A percentile compares a stretch with the other conserved stretches of the same genome.
Evolutionary conservation across 1,140 invertebrate genomes (phyloP).

Genomic region (Euura lappo): DNA sequence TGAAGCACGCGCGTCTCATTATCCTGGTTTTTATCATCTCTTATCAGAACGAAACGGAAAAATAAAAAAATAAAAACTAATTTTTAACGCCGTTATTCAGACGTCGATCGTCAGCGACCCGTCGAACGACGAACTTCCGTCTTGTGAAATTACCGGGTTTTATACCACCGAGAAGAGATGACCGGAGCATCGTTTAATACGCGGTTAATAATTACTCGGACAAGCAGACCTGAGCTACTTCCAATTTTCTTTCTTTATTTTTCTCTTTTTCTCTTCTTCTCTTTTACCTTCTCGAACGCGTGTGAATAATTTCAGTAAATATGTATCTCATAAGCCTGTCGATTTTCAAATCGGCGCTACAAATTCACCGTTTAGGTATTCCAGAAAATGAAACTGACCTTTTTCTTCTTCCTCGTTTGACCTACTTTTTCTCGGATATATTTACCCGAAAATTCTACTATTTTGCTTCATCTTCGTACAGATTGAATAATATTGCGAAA

Average conservation of each 20-base stretch:
- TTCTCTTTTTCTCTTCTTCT: neutral
- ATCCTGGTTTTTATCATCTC: neutral
- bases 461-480: no score
- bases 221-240: constrained; percentile 39
- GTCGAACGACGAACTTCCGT: neutral
- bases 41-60: no score
- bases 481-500: no score
- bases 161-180: neutral
- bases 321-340: no score
- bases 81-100: no score
- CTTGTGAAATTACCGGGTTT: neutral
- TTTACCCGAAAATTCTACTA: no score
- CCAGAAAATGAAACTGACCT: constrained; percentile 2
- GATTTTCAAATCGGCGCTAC: no score
- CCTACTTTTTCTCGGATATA: neutral
- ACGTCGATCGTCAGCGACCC: no score
- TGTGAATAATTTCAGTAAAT: neutral
- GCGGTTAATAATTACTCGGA: constrained; percentile 30
- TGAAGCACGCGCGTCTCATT: neutral
- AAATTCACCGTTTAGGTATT: neutral
- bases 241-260: no score
- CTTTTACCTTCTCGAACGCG: neutral
- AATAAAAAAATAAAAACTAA: no score
- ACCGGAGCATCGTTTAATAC: no score
- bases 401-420: neutral